These are phyloP conservation scores for Ondatra zibethicus DNA, from an alignment of 2,113 vertebrate genomes.

Conservation along the genomic window DNA sequence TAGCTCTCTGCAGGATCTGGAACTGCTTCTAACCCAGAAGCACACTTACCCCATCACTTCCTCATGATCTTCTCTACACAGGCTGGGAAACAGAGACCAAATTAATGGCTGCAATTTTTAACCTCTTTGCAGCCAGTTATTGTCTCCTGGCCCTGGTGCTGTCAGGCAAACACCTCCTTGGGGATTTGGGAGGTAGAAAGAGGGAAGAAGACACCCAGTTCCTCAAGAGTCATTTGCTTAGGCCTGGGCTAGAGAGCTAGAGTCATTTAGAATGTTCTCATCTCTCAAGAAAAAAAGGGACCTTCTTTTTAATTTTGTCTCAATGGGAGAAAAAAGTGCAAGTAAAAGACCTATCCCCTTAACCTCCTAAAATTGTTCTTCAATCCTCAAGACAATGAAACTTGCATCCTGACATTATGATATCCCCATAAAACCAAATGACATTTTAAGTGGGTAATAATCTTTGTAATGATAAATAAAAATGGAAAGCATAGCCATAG, in stretches of 20 bases:
- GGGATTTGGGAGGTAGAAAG: neutral
- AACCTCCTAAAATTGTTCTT: neutral
- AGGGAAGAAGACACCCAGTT: neutral
- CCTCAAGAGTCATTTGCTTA: neutral
- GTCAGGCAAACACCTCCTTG: neutral
- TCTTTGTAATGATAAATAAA: conserved; percentile 73
- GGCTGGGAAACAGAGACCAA: neutral
- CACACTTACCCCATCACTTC: neutral
- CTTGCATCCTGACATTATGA: conserved; percentile 37
- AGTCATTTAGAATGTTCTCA: conserved; percentile 1
- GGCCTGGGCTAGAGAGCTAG: neutral
- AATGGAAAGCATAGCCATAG: conserved; percentile 65
- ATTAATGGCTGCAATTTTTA: neutral
- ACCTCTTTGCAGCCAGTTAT: neutral
- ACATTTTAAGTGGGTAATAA: conserved; percentile 61
- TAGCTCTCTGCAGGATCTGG: neutral
- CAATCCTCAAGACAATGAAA: conserved; percentile 54
- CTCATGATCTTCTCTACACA: neutral
- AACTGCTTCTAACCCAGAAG: neutral
- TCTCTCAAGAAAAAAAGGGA: neutral
- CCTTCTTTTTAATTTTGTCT: neutral
- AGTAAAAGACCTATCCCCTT: conserved; percentile 11
- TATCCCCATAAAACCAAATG: conserved; percentile 55
- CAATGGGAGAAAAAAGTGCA: neutral
- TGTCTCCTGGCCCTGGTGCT: neutral